Evolutionary conservation across 2,888 invertebrate genomes (phyloP).

Genomic region (Ischnura elegans): DNA sequence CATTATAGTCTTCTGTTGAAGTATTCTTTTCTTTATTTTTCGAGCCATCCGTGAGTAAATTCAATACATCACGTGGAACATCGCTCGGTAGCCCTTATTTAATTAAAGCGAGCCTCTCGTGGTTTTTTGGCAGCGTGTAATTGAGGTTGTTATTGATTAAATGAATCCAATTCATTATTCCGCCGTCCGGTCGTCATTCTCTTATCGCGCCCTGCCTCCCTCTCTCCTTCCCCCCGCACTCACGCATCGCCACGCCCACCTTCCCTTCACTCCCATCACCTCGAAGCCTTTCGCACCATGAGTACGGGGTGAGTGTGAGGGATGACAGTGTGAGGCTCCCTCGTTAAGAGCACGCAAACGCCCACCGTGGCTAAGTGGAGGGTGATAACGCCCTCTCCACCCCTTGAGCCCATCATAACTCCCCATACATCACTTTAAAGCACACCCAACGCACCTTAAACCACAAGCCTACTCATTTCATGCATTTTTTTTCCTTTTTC

Average conservation of each 20-base stretch:
- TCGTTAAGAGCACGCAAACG: constrained; percentile 63
- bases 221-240: neutral
- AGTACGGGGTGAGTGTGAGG: neutral
- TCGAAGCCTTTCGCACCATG: neutral
- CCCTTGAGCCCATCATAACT: neutral
- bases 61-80: neutral
- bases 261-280: neutral
- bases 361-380: constrained; percentile 23
- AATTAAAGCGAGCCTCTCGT: neutral
- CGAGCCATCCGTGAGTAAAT: neutral
- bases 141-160: neutral
- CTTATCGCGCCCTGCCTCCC: neutral
- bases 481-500: too few relatives aligned
- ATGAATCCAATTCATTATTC: constrained; percentile 21
- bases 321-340: neutral
- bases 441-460: too few relatives aligned
- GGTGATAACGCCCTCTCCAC: constrained; percentile 31
- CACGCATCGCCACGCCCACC: neutral
- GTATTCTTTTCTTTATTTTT: neutral
- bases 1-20: too few relatives aligned
- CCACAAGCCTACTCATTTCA: too few relatives aligned
- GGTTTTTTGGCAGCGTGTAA: neutral
- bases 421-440: neutral
- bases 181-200: neutral
- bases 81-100: neutral